Percentiles rank a stretch among this genome's conserved stretches.
Evolutionary conservation across 2,113 vertebrate genomes (phyloP).

Genomic region (Apteryx owenii): DNA sequence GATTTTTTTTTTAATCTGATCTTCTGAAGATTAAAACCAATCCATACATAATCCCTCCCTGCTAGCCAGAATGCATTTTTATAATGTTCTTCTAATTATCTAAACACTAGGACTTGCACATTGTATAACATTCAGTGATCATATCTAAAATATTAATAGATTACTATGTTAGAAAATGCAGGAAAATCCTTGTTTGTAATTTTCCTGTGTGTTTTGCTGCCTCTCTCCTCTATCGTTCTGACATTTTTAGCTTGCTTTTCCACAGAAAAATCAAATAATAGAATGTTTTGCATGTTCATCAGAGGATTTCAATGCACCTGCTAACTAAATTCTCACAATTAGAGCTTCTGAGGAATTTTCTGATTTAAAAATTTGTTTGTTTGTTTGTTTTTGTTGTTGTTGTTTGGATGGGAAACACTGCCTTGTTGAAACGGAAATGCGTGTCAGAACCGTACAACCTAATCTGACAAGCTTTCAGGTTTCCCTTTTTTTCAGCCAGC

Average conservation of each 20-base stretch:
- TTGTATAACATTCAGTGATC: constrained; percentile 36
- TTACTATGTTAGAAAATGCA: constrained; percentile 10
- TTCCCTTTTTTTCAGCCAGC: background rate
- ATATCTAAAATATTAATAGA: constrained; percentile 44
- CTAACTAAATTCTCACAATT: background rate
- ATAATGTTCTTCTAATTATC: constrained; percentile 64
- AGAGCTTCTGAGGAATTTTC: background rate
- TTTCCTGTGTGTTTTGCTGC: background rate
- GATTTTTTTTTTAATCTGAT: constrained; percentile 59
- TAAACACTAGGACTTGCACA: constrained; percentile 16
- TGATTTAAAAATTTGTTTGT: background rate
- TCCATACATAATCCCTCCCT: constrained; percentile 52
- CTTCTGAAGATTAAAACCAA: constrained; percentile 67
- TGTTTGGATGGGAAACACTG: background rate
- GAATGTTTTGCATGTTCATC: background rate
- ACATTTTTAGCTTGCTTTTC: background rate
- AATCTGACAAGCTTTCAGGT: background rate
- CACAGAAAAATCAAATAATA: background rate
- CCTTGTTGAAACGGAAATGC: background rate
- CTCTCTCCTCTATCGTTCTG: background rate
- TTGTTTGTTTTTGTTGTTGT: no score
- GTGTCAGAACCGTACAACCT: background rate
- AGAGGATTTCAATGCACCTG: background rate
- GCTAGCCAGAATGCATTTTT: constrained; percentile 38
- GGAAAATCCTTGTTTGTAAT: constrained; percentile 15